Evolutionary conservation across 1,140 invertebrate genomes (phyloP), one percentile per base, ranked within the genome.

Genomic region (Camponotus pennsylvanicus): DNA sequence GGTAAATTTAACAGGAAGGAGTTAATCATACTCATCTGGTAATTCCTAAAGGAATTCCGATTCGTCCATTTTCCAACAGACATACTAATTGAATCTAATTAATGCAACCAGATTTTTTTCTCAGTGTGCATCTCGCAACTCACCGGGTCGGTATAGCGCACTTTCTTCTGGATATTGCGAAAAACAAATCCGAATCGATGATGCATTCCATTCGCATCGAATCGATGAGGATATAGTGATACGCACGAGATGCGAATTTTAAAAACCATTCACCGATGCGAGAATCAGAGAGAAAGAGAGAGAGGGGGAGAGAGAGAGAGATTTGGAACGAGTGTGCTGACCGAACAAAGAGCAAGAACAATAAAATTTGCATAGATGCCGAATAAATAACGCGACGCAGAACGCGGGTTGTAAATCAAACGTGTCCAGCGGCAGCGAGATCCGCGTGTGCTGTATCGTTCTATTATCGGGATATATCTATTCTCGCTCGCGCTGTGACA

Each of bases 241-340:
- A 82, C 85, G 83, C 71, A 83, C 67, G 80, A 61, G 79, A 71
- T 70, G 83, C 69, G 86, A 91, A 91, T 91, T 91, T 79, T 86
- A 18, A 91, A 86, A 79, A 73, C 88, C 49, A 42, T 77, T 7
- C 61, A 61, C 57, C 45, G 11, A 37, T 55, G 59, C 59, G 73
- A 55, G 59, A 45, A 34, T 13, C 13, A 71, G 42, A 49, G 45
- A 85, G 70, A 59, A 52, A 49, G 45, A 45, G 45, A 45, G 45
- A 15, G 45, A 40, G 40, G 66, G 34, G 42, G 55, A 85, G 55
- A 55, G 69, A 52, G 13, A 52, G 13, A 52, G 42, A 45, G 42
- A 40, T 71, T 45, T 13, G 11, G 70, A 76, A 13, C 55, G 80
- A 49, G 59, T 55, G 70, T 27, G 11, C 52, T 55, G 57, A 45